Evolutionary conservation across 2,113 vertebrate genomes (phyloP), one percentile per base, ranked within the genome.

Genomic region (Sula dactylatra): DNA sequence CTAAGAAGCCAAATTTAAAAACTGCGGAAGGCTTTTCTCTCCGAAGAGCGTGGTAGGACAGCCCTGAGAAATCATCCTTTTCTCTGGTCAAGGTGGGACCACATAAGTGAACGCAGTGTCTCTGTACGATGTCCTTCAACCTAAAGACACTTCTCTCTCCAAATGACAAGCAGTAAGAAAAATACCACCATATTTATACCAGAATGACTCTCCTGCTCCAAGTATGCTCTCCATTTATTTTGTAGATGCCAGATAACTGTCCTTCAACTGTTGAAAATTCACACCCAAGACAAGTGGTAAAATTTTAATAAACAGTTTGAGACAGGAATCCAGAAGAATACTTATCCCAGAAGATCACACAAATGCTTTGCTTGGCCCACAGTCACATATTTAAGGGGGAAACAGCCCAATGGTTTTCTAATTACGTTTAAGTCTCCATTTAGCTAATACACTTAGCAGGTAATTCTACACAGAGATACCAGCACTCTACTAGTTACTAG

Each of bases 201-300:
- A 78, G 72, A 86, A 78, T 47, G 44, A 94, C 62, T 76, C 85
- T 93, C 64, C 64, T 73, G 74, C 67, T 87, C 76, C 79, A 87
- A 80, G 49, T 65, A 58, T 36, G 54, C 36, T 91, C 65, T 40
- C 36, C 38, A 20, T 74, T 65, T 85, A 72, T 66, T 96, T 70
- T 77, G 27, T 29, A 93, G 74, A 73, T 86, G 93, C 87, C 79
- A 96, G 84, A 81, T 80, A 94, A 80, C 85, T 94, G 90, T 72
- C 83, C 89, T 94, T 85, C 84, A 94, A 34, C 74, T 87, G 69
- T 11, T 81, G 71, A 94, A 95, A 95, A 96, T 80, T 96, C 87
- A 96, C 82, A 90, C 70, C 49, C 45, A 92, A 91, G 94, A 95
- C 90, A 96, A 88, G 93, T 56, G 67, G 71, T 86, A 87, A 91